phyloP scores from a whole-genome alignment of 2,113 vertebrate genomes.

The Anas platyrhynchos region DNA sequence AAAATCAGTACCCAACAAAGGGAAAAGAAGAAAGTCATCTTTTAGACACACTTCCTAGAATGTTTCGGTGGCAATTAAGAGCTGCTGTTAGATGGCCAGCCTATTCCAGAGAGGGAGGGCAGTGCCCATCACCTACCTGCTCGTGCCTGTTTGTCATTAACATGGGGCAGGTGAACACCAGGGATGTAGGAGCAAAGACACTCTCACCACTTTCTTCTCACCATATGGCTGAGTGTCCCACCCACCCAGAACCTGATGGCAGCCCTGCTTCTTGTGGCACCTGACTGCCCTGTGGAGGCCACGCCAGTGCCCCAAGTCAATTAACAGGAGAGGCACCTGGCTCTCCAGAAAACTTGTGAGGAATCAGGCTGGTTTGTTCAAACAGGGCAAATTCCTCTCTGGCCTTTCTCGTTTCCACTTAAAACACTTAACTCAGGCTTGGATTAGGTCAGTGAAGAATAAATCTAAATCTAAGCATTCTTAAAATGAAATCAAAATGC shows the following conservation, averaged over 20 bases:
- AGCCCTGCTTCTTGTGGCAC: background rate
- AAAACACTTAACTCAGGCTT: background rate
- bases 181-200: background rate
- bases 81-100: too few relatives aligned
- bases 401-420: background rate
- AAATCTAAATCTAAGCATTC: background rate
- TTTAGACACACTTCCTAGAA: background rate
- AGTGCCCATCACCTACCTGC: too few relatives aligned
- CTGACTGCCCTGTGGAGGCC: background rate
- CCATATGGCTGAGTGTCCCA: background rate
- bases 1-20: accelerated
- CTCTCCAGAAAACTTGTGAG: background rate
- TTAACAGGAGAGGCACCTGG: accelerated
- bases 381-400: background rate
- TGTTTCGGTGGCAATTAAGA: background rate
- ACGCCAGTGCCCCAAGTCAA: accelerated
- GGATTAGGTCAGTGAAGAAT: background rate
- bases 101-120: background rate
- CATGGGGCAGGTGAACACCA: accelerated
- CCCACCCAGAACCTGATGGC: accelerated
- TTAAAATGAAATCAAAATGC: background rate
- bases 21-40: background rate
- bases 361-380: background rate
- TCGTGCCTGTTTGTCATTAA: background rate
- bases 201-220: background rate